phyloP scores from a whole-genome alignment of 2,888 invertebrate species.

The Laspeyria flexula region DNA sequence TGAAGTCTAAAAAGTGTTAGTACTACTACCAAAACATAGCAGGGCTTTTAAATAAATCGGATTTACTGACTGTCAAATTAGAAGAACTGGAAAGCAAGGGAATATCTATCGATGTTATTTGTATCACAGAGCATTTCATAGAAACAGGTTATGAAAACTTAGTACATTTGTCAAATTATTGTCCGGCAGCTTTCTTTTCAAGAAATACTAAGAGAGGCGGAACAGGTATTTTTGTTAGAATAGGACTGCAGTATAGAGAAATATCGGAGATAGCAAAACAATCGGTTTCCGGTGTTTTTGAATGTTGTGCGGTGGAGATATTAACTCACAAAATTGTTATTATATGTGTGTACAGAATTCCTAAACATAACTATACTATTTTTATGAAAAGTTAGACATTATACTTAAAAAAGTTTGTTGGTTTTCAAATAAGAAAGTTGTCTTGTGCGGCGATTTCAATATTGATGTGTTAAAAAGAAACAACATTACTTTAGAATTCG shows the following conservation, averaged over 20 bases:
- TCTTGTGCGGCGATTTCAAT: background rate
- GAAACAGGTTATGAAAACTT: background rate
- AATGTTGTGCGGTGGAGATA: background rate
- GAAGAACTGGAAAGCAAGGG: background rate
- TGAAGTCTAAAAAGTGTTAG: too few relatives aligned
- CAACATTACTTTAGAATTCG: background rate
- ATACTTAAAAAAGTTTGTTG: conserved; percentile 16
- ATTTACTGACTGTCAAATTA: background rate
- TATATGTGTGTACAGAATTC: background rate
- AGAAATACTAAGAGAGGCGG: background rate
- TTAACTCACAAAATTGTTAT: background rate
- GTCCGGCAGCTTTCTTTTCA: background rate
- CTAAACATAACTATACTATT: background rate
- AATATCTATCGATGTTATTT: background rate
- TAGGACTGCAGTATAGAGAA: background rate
- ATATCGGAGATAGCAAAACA: background rate
- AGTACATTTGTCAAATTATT: background rate
- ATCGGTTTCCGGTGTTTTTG: background rate
- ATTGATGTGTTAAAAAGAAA: background rate
- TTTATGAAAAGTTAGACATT: background rate
- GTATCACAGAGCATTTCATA: background rate
- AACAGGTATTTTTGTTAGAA: background rate
- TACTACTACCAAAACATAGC: conserved; percentile 1
- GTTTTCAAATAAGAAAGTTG: too few relatives aligned
- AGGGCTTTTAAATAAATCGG: background rate